Percentiles rank a stretch among this genome's conserved stretches.
Conservation (phyloP, 2,888 invertebrate species). For the Rhagonycha fulva region DNA sequence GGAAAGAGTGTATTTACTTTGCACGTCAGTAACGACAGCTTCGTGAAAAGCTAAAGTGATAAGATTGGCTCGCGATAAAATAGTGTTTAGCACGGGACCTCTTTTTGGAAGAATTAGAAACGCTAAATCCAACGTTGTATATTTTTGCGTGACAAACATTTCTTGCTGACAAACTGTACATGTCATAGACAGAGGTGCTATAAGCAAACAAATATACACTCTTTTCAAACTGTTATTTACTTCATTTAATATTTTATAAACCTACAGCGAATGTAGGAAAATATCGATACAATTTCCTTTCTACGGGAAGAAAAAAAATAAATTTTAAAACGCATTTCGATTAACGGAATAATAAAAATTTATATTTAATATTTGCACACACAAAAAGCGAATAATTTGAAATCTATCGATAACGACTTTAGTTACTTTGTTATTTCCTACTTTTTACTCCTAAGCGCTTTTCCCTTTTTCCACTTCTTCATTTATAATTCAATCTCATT, state of each 20-base stretch:
- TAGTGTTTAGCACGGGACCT: conserved; percentile 3
- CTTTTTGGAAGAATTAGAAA: conserved; percentile 5
- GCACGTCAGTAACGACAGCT: conserved; percentile 8
- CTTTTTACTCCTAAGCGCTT: neutral
- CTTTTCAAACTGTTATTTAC: neutral
- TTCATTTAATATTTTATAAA: neutral
- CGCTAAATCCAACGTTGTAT: conserved; percentile 1
- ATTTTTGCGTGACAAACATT: conserved; percentile 6
- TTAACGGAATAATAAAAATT: neutral
- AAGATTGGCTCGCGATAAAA: conserved; percentile 10
- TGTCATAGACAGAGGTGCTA: conserved; percentile 11
- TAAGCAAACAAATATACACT: neutral
- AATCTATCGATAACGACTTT: neutral
- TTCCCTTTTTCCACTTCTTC: neutral
- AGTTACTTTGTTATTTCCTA: neutral
- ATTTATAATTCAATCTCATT: conserved; percentile 3
- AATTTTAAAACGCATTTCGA: neutral
- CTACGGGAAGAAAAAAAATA: neutral
- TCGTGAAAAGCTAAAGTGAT: conserved; percentile 8
- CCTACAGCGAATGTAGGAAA: neutral
- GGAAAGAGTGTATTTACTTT: conserved; percentile 1
- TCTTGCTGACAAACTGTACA: conserved; percentile 6
- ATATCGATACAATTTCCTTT: neutral
- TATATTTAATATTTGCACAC: neutral
- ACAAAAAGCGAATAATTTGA: neutral